phyloP scores from a whole-genome alignment of 1,140 invertebrate genomes.

The Halyomorpha halys region DNA sequence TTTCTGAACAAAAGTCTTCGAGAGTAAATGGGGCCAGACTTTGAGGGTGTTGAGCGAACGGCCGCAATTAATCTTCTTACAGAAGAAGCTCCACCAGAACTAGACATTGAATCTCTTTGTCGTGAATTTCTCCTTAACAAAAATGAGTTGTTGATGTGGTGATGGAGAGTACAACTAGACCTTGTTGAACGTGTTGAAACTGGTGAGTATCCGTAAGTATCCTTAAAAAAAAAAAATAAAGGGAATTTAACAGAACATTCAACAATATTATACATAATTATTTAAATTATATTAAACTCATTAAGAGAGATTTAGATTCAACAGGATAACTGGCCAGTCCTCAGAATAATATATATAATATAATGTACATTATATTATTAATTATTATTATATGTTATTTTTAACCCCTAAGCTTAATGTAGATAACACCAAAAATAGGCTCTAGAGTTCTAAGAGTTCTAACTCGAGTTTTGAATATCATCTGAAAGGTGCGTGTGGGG shows the following conservation, averaged over 20 bases:
- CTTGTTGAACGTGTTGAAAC: conserved; percentile 44
- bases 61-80: conserved; percentile 53
- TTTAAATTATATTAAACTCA: too few species aligned
- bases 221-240: conserved; percentile 33
- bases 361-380: too few species aligned
- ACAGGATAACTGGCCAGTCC: too few species aligned
- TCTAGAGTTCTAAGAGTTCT: too few species aligned
- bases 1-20: conserved; percentile 39
- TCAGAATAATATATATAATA: too few species aligned
- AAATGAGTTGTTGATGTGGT: conserved; percentile 35
- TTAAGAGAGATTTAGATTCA: too few species aligned
- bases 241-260: background rate
- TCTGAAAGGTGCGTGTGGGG: too few species aligned
- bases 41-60: conserved; percentile 35
- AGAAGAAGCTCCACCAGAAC: conserved; percentile 55
- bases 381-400: too few species aligned
- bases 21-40: conserved; percentile 37
- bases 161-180: conserved; percentile 38
- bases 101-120: conserved; percentile 51
- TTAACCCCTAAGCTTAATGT: too few species aligned
- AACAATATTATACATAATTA: too few species aligned
- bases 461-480: too few species aligned
- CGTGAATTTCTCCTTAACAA: conserved; percentile 34
- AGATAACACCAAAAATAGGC: too few species aligned
- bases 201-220: conserved; percentile 49